phyloP scores from a whole-genome alignment of 2,888 invertebrate genomes.

The Imbricaverruca yamaguchii region DNA sequence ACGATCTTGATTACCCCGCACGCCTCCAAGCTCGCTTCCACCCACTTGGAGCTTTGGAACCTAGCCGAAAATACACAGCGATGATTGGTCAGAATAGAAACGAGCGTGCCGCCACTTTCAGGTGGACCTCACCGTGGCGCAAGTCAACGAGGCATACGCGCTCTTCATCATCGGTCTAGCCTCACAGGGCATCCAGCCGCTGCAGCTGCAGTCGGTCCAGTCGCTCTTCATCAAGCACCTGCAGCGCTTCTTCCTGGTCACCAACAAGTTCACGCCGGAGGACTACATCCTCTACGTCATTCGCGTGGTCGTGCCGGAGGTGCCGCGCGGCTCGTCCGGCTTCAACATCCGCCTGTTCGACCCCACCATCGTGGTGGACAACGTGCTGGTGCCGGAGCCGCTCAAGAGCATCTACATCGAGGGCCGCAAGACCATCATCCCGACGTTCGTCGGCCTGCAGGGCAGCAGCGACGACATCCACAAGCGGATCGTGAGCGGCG shows the following conservation, averaged over 20 bases:
- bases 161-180: background rate
- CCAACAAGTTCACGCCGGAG: background rate
- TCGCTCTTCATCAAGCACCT: background rate
- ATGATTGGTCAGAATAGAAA: no score
- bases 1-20: no score
- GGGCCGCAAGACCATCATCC: background rate
- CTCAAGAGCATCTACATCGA: background rate
- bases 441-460: background rate
- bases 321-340: background rate
- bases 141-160: background rate
- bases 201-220: background rate
- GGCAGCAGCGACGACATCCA: background rate
- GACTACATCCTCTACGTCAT: background rate
- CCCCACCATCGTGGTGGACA: background rate
- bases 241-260: background rate
- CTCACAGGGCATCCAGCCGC: background rate
- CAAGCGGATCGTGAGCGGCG: background rate
- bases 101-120: no score
- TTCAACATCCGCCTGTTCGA: background rate
- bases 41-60: no score
- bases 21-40: no score
- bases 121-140: background rate
- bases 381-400: slow-evolving; percentile 5
- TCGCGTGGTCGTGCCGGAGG: background rate
- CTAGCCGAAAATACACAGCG: no score